Conservation (phyloP, 2,888 invertebrate genomes). For the Synergus laeviventris region DNA sequence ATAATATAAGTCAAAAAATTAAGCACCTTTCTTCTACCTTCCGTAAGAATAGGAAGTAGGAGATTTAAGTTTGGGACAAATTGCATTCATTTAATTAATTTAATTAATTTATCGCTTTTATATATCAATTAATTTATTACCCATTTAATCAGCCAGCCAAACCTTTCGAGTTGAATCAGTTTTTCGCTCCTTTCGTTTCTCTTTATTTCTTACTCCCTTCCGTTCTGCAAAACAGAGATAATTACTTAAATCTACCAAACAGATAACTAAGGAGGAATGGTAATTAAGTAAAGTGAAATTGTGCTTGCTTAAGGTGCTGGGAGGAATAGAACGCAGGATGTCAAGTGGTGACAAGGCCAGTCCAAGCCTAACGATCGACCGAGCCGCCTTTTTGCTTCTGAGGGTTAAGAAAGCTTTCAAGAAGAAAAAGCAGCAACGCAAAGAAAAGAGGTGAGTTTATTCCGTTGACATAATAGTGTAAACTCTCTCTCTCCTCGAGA, state of each 20-base stretch:
- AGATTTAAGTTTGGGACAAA: no score
- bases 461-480: background rate
- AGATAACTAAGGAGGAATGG: constrained; percentile 37
- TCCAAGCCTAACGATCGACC: constrained; percentile 88
- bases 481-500: background rate
- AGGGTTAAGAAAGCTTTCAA: constrained; percentile 93
- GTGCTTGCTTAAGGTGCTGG: constrained; percentile 60
- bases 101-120: no score
- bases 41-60: no score
- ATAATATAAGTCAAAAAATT: no score
- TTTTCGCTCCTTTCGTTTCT: background rate
- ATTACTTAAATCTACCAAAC: constrained; percentile 25
- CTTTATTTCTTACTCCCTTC: background rate
- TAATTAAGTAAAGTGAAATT: constrained; percentile 24
- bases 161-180: background rate
- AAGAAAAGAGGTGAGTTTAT: constrained; percentile 86
- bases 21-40: no score
- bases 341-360: constrained; percentile 77
- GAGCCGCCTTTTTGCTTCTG: constrained; percentile 91
- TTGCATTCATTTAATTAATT: no score
- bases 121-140: no score
- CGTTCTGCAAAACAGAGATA: background rate
- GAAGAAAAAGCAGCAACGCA: constrained; percentile 91
- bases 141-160: background rate
- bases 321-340: constrained; percentile 69